Percentiles rank a stretch among this genome's conserved stretches.
Conservation (phyloP, 2,113 vertebrate genomes). For the Physeter macrocephalus region DNA sequence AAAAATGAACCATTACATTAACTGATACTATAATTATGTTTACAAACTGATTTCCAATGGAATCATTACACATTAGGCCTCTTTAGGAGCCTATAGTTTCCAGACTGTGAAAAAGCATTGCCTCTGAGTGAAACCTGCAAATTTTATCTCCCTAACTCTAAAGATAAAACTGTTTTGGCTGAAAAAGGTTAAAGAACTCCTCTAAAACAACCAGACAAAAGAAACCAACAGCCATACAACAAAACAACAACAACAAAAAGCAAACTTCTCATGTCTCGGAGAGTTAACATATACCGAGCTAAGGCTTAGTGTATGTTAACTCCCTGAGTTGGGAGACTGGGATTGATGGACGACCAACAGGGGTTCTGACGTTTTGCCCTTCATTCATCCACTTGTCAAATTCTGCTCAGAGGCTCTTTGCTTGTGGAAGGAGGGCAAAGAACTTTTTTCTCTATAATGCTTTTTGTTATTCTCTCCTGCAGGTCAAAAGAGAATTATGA, state of each 20-base stretch:
- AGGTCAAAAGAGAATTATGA: not conserved
- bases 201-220: slow-evolving; percentile 10
- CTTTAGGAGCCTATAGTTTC: not conserved
- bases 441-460: not conserved
- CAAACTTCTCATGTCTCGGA: not conserved
- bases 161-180: not conserved
- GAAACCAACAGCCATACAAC: not conserved
- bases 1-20: not conserved
- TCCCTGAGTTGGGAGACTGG: not conserved
- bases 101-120: not conserved
- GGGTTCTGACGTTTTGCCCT: not conserved
- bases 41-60: not conserved
- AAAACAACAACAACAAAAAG: not conserved
- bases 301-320: not conserved
- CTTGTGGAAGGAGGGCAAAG: not conserved
- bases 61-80: not conserved
- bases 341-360: not conserved
- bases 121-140: not conserved
- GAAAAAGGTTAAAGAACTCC: not conserved
- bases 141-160: not conserved
- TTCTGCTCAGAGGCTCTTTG: not conserved
- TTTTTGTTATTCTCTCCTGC: not conserved
- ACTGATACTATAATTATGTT: not conserved
- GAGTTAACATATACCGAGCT: not conserved
- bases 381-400: not conserved